phyloP scores from a whole-genome alignment of 2,888 invertebrate genomes.

The Plagodis pulveraria region DNA sequence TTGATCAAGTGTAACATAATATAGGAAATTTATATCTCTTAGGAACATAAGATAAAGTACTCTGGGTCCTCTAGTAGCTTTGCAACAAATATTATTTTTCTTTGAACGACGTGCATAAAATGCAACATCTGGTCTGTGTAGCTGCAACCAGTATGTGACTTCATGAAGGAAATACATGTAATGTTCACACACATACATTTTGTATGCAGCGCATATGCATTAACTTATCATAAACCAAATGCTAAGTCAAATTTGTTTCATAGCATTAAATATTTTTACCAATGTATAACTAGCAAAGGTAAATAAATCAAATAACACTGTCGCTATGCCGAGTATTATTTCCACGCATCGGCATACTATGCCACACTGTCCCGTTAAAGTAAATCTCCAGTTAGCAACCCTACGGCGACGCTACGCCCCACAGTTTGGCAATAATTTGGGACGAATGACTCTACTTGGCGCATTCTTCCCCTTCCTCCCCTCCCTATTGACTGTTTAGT shows the following conservation, averaged over 20 bases:
- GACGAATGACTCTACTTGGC: too few species aligned
- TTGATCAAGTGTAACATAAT: conserved; percentile 79
- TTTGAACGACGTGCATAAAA: conserved; percentile 55
- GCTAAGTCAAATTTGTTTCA: conserved; percentile 81
- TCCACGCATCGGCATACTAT: neutral
- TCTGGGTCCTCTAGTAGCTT: conserved; percentile 72
- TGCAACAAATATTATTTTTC: conserved; percentile 59
- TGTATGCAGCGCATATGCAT: conserved; percentile 62
- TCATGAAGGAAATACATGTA: conserved; percentile 1
- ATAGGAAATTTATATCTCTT: conserved; percentile 78
- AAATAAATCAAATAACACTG: conserved; percentile 83
- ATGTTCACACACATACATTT: conserved; percentile 51
- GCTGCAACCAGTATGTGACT: conserved; percentile 27
- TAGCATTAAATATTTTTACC: conserved; percentile 83
- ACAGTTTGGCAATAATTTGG: too few species aligned
- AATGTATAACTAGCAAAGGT: conserved; percentile 83
- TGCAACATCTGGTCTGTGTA: conserved; percentile 48
- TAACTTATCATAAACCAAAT: conserved; percentile 75
- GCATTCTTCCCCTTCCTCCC: too few species aligned
- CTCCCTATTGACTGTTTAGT: too few species aligned
- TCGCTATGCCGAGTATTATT: conserved; percentile 34
- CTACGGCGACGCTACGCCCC: too few species aligned
- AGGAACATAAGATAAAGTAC: conserved; percentile 80
- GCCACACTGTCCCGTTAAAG: neutral
- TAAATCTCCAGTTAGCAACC: neutral